Evolutionary conservation across 1,140 invertebrate species (phyloP), one percentile per base, ranked within the genome.

Genomic region (Armadillidium nasatum): DNA sequence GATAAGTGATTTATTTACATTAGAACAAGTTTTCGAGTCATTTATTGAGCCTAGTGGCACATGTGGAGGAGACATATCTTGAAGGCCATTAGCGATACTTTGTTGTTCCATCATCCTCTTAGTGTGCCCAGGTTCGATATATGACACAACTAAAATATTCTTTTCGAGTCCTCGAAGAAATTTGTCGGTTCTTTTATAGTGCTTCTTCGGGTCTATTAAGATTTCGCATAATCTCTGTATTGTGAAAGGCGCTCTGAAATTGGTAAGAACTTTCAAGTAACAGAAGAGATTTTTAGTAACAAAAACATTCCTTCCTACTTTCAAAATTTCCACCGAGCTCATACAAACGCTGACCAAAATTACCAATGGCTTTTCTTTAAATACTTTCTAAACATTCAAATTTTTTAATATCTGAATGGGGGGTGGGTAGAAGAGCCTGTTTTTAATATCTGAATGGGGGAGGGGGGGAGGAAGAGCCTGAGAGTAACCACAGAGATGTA

Each of bases 151-250:
- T 81, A 96, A 85, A 78, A 97, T 92, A 84, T 96, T 97, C 85
- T 96, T 96, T 82, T 96, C 94, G 45, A 97, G 88, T 0, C 95
- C 96, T 72, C 96, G 86, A 90, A 99, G 93, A 84, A 94, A 98
- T 85, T 98, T 99, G 84, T 98, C 96, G 70, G 94, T 93, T 76
- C 94, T 88, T 82, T 93, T 95, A 84, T 99, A 99, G 83, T 98
- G 94, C 84, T 94, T 94, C n/a, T 90, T 88, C 7, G 96, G 96
- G 78, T 90, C 89, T 3, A 92, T 94, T 0, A 99, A 86, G 4
- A 99, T 86, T 85, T 99, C 97, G 85, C 95, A 97, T 67, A 99
- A 90, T 77, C 96, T 88, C 85, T 98, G 96, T 72, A 98, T 92
- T 11, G 97, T 98, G 83, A 99, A 99, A 0, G 96, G 97, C 2